A percentile compares a stretch with the other conserved stretches of the same genome.
Evolutionary conservation across 2,113 vertebrate genomes (phyloP).

Genomic region (Dendropsophus ebraccatus): DNA sequence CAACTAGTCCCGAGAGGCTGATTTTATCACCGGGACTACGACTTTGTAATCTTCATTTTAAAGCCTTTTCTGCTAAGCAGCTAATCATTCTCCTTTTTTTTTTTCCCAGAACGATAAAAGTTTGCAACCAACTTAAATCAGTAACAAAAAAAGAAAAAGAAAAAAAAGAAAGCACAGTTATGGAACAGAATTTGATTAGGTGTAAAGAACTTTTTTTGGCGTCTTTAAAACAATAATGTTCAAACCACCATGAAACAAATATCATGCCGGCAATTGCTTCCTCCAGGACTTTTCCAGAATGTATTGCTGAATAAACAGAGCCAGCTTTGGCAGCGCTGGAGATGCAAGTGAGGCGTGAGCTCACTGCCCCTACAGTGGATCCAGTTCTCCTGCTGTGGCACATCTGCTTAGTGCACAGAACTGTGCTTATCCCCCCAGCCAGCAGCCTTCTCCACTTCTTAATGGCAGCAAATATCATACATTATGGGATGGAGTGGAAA

Average conservation of each 20-base stretch:
- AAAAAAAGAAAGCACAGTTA: not conserved
- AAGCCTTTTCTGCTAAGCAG: no score
- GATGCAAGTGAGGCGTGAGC: constrained; percentile 49
- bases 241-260: constrained; percentile 58
- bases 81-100: not conserved
- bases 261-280: constrained; percentile 49
- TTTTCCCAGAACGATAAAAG: constrained; percentile 20
- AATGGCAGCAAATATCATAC: constrained; percentile 47
- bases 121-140: constrained; percentile 33
- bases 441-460: constrained; percentile 48
- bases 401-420: constrained; percentile 51
- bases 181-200: constrained; percentile 44
- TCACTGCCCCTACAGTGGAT: constrained; percentile 49
- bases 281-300: constrained; percentile 52
- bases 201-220: constrained; percentile 54
- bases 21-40: not conserved
- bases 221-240: constrained; percentile 58
- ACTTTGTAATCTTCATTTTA: not conserved
- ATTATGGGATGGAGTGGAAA: constrained; percentile 15
- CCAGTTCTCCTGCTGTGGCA: constrained; percentile 52
- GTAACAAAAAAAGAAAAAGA: constrained; percentile 9
- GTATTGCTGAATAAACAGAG: constrained; percentile 52
- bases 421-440: constrained; percentile 38
- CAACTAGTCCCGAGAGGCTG: not conserved
- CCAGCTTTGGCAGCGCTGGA: constrained; percentile 39